These are phyloP conservation scores for Carcina quercana DNA, from an alignment of 2,888 invertebrate species.

Conservation along the genomic window DNA sequence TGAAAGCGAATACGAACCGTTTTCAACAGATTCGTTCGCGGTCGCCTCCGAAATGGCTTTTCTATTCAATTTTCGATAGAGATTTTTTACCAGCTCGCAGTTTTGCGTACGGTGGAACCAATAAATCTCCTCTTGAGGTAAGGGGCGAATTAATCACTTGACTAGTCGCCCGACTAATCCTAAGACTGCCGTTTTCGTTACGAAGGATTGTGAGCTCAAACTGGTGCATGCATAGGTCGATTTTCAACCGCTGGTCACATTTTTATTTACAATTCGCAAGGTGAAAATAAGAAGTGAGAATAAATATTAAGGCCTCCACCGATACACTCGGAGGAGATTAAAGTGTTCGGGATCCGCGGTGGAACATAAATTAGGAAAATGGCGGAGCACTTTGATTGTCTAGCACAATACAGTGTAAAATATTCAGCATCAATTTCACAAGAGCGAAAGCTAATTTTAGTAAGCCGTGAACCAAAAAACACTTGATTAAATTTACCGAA, in stretches of 20 bases:
- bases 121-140: slow-evolving; percentile 71
- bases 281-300: slow-evolving; percentile 70
- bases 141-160: slow-evolving; percentile 71
- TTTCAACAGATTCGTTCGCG: slow-evolving; percentile 57
- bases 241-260: slow-evolving; percentile 24
- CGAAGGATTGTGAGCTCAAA: slow-evolving; percentile 37
- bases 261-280: slow-evolving; percentile 59
- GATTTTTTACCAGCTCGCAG: slow-evolving; percentile 72
- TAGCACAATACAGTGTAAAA: slow-evolving; percentile 14
- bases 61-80: slow-evolving; percentile 75
- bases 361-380: slow-evolving; percentile 56
- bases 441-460: background rate
- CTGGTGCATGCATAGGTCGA: slow-evolving; percentile 26
- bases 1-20: slow-evolving; percentile 49
- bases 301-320: slow-evolving; percentile 60
- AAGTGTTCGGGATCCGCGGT: slow-evolving; percentile 55
- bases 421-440: background rate
- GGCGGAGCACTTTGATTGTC: slow-evolving; percentile 35
- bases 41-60: slow-evolving; percentile 66
- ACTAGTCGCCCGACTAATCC: slow-evolving; percentile 57
- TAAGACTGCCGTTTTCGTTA: slow-evolving; percentile 23
- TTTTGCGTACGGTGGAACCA: slow-evolving; percentile 73
- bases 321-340: slow-evolving; percentile 69
- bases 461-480: slow-evolving; percentile 38
- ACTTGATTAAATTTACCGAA: slow-evolving; percentile 54